phyloP scores from a whole-genome alignment of 2,888 invertebrate genomes.

The Chalcis sispes region DNA sequence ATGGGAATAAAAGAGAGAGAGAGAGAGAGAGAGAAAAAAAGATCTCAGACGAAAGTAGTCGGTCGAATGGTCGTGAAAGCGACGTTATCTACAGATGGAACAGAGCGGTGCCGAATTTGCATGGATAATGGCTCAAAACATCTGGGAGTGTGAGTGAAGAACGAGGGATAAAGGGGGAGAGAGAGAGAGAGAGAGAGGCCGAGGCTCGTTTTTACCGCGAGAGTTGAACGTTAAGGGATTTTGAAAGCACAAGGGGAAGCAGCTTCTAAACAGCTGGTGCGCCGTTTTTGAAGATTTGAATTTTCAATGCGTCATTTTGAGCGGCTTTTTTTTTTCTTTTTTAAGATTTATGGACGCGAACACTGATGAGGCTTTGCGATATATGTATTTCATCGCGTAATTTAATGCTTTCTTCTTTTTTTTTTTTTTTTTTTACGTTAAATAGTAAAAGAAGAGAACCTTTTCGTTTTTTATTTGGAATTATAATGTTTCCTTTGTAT shows the following conservation, averaged over 20 bases:
- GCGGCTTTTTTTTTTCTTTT: too few species aligned
- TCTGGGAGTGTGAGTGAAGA: slow-evolving; percentile 2
- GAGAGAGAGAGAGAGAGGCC: not conserved
- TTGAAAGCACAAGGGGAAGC: slow-evolving; percentile 11
- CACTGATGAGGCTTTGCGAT: slow-evolving; percentile 24
- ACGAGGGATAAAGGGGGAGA: not conserved
- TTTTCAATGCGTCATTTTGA: slow-evolving; percentile 41
- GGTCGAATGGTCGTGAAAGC: not conserved
- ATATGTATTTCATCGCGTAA: too few species aligned
- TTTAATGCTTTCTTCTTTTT: too few species aligned
- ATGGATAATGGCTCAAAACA: slow-evolving; percentile 47
- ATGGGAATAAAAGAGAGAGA: too few species aligned
- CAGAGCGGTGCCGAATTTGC: slow-evolving; percentile 25
- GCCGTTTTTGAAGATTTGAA: slow-evolving; percentile 52
- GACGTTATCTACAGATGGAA: slow-evolving; percentile 41
- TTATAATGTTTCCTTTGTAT: too few species aligned
- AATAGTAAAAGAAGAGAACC: too few species aligned
- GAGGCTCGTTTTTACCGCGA: slow-evolving; percentile 34
- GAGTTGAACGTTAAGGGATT: slow-evolving; percentile 43
- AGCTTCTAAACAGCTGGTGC: slow-evolving; percentile 49
- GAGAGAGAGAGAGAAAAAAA: slow-evolving; percentile 1
- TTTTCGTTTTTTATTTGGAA: too few species aligned
- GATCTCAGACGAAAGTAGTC: not conserved
- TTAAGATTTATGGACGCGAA: slow-evolving; percentile 20
- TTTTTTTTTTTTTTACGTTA: too few species aligned